Evolutionary conservation across 2,888 invertebrate genomes (phyloP).

Genomic region (Cosmorhoe ocellata): DNA sequence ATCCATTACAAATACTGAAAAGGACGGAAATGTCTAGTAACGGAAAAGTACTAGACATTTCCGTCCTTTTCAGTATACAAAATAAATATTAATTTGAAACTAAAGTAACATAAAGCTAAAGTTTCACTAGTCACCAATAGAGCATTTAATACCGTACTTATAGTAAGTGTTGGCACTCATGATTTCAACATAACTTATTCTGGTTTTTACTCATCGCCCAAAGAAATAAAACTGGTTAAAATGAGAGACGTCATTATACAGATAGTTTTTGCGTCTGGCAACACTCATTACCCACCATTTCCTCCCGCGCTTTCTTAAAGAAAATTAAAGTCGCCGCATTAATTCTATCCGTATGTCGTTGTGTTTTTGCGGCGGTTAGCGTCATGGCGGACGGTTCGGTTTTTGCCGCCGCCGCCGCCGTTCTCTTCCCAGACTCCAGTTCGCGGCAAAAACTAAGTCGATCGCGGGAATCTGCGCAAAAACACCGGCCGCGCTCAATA

Average conservation of each 20-base stretch:
- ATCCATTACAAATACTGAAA: too few relatives aligned
- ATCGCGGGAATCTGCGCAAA: conserved; percentile 68
- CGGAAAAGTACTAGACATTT: too few relatives aligned
- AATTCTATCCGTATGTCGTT: conserved; percentile 76
- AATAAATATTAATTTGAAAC: too few relatives aligned
- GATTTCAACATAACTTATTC: conserved; percentile 46
- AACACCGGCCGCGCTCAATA: conserved; percentile 73
- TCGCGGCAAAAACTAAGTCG: conserved; percentile 54
- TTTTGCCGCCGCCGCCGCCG: conserved; percentile 64
- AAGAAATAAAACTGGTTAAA: conserved; percentile 60
- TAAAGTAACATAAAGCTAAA: too few relatives aligned
- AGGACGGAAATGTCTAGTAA: too few relatives aligned
- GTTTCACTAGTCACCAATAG: too few relatives aligned
- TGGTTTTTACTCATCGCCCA: conserved; percentile 44
- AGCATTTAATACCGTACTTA: too few relatives aligned
- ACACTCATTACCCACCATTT: conserved; percentile 77
- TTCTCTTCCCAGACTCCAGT: conserved; percentile 70
- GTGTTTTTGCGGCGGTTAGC: conserved; percentile 58
- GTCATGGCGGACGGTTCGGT: conserved; percentile 67
- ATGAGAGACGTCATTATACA: conserved; percentile 71
- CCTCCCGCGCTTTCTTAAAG: conserved; percentile 80
- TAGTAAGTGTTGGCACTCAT: conserved; percentile 26
- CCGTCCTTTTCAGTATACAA: too few relatives aligned
- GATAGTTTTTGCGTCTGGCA: conserved; percentile 71
- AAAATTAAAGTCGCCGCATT: conserved; percentile 80